These are phyloP conservation scores for Potorous gilbertii DNA, from an alignment of 2,797 vertebrate species.

Conservation along the genomic window DNA sequence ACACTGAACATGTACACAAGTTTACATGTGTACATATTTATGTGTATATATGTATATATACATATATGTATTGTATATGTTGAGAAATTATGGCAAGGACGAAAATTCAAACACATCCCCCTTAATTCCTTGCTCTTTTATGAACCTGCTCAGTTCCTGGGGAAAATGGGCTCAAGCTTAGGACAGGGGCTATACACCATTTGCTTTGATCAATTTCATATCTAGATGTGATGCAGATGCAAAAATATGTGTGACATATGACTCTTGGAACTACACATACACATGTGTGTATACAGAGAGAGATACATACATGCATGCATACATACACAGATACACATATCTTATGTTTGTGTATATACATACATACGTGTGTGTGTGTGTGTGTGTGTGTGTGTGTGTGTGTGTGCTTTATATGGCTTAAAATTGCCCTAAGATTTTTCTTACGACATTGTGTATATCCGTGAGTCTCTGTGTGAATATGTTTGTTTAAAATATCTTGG, in stretches of 20 bases:
- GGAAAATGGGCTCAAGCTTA: neutral
- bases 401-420: too few relatives aligned
- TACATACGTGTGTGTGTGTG: too few relatives aligned
- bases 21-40: fast-evolving
- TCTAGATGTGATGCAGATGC: neutral
- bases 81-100: neutral
- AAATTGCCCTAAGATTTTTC: neutral
- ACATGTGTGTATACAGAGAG: too few relatives aligned
- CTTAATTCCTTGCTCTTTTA: neutral
- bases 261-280: neutral
- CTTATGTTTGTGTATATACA: too few relatives aligned
- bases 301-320: neutral
- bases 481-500: neutral
- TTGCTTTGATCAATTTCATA: neutral
- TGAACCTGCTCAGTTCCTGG: neutral
- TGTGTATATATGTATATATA: too few relatives aligned
- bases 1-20: too few relatives aligned
- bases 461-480: neutral
- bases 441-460: neutral
- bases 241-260: neutral
- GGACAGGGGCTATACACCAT: neutral
- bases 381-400: too few relatives aligned
- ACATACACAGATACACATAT: too few relatives aligned
- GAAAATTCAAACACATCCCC: neutral
- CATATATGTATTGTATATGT: neutral